Evolutionary conservation across 2,888 invertebrate species (phyloP).

Genomic region (Cabera pusaria): DNA sequence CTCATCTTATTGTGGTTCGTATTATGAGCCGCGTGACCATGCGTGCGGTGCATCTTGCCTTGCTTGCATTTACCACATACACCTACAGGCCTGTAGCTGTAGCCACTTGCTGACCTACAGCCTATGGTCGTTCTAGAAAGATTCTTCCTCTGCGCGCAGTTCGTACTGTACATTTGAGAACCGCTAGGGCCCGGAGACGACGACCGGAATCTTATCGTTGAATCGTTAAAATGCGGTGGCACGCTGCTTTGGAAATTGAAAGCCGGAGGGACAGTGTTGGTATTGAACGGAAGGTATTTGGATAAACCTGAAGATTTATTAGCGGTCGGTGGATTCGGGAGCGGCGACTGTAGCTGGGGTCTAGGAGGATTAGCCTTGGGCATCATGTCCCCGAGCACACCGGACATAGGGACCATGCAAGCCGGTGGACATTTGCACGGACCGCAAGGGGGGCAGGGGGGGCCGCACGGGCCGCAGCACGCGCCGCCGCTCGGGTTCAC

Average conservation of each 20-base stretch:
- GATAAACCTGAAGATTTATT: slow-evolving; percentile 41
- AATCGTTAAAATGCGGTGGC: too few relatives aligned
- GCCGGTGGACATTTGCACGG: slow-evolving; percentile 28
- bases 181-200: too few relatives aligned
- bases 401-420: slow-evolving; percentile 7
- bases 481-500: slow-evolving; percentile 34
- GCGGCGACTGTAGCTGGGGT: slow-evolving; percentile 23
- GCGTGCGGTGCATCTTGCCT: too few relatives aligned
- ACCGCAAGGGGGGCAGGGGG: slow-evolving; percentile 20
- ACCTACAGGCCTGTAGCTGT: too few relatives aligned
- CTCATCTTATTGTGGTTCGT: slow-evolving; percentile 13
- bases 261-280: slow-evolving; percentile 16
- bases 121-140: too few relatives aligned
- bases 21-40: too few relatives aligned
- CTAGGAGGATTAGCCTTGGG: too few relatives aligned
- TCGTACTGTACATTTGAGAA: slow-evolving; percentile 27
- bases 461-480: slow-evolving; percentile 34
- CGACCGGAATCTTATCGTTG: too few relatives aligned
- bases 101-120: too few relatives aligned
- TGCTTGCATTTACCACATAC: not conserved
- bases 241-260: too few relatives aligned
- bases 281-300: slow-evolving; percentile 46
- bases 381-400: too few relatives aligned
- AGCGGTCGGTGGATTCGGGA: slow-evolving; percentile 11
- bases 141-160: slow-evolving; percentile 4